phyloP scores from a whole-genome alignment of 2,888 invertebrate species.

The Dicyrtoma fusca region DNA sequence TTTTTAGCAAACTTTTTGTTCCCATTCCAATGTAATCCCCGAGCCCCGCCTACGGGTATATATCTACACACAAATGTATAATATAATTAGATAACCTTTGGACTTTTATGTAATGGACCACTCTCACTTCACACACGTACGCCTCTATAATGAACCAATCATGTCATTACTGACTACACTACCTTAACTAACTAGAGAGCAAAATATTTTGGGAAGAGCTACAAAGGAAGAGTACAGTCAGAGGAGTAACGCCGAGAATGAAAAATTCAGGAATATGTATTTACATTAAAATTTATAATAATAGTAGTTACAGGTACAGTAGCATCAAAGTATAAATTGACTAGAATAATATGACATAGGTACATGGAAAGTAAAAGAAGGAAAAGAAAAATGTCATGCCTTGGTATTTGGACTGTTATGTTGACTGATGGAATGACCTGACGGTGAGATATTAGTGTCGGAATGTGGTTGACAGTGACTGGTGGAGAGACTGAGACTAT shows the following conservation, averaged over 20 bases:
- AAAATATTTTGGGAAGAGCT: too few species aligned
- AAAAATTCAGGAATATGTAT: not conserved
- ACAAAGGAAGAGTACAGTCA: too few species aligned
- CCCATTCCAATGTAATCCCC: too few species aligned
- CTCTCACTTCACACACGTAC: not conserved
- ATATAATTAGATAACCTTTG: not conserved
- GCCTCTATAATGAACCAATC: too few species aligned
- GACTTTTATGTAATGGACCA: not conserved
- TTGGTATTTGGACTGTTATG: constrained; percentile 39
- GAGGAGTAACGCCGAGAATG: not conserved
- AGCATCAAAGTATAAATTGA: not conserved
- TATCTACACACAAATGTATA: not conserved
- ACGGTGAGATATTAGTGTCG: constrained; percentile 41
- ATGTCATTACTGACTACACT: too few species aligned
- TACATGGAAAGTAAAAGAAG: constrained; percentile 7
- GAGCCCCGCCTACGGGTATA: not conserved
- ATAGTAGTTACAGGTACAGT: not conserved
- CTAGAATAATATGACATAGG: not conserved
- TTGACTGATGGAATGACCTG: constrained; percentile 23
- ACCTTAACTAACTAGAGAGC: not conserved
- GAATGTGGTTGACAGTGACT: constrained; percentile 37
- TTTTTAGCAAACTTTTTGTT: not conserved
- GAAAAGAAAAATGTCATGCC: constrained; percentile 39
- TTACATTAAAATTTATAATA: not conserved
- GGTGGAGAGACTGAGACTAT: constrained; percentile 36